Conservation (phyloP, 2,797 vertebrate species). For the Anabas testudineus region DNA sequence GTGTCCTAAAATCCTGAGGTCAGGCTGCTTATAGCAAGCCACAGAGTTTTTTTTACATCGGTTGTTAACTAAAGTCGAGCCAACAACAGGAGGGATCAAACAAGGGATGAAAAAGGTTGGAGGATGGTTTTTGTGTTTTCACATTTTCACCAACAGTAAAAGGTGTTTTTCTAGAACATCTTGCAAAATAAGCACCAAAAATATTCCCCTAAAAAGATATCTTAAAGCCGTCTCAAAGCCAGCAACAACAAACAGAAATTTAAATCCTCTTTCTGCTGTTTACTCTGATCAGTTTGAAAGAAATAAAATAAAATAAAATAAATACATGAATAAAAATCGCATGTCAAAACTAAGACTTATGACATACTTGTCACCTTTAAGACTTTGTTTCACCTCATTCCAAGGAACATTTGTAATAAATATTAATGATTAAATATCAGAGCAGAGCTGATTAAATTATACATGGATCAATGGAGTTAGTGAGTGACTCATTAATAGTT, state of each 20-base stretch:
- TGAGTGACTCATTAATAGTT: constrained; percentile 80
- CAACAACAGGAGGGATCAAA: constrained; percentile 47
- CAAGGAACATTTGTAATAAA: constrained; percentile 63
- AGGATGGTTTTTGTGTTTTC: constrained; percentile 22
- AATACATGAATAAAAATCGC: too few relatives aligned
- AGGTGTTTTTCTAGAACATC: constrained; percentile 27
- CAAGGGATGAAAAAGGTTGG: constrained; percentile 30
- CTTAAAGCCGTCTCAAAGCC: not conserved
- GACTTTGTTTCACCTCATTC: constrained; percentile 44
- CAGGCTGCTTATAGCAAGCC: constrained; percentile 32
- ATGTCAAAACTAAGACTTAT: constrained; percentile 21
- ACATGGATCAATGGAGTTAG: constrained; percentile 79
- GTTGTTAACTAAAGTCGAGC: constrained; percentile 54
- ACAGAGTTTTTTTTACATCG: constrained; percentile 36
- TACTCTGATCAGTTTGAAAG: constrained; percentile 21
- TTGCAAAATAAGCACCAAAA: constrained; percentile 34
- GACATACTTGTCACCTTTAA: constrained; percentile 54
- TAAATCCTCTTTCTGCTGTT: constrained; percentile 24
- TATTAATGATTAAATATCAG: constrained; percentile 75
- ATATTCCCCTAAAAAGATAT: constrained; percentile 5
- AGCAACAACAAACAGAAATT: constrained; percentile 18
- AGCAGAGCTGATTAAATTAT: constrained; percentile 78
- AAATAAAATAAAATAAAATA: too few relatives aligned
- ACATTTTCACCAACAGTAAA: constrained; percentile 18
- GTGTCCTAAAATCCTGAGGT: constrained; percentile 44